phyloP scores from a whole-genome alignment of 2,888 invertebrate genomes.

The Petrophora chlorosata region DNA sequence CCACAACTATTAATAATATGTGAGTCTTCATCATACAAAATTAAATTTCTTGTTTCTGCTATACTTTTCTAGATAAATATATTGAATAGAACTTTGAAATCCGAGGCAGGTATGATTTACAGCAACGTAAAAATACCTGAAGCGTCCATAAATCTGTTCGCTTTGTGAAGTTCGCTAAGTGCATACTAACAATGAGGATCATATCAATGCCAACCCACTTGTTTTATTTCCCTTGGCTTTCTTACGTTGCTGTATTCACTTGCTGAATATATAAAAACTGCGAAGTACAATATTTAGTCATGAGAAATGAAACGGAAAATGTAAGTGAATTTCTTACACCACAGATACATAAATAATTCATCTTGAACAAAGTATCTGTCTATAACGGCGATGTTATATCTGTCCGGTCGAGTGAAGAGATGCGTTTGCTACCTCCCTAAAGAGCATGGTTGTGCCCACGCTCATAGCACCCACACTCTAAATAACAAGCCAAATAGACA shows the following conservation, averaged over 20 bases:
- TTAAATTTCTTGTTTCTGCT: no score
- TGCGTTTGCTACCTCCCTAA: slow-evolving; percentile 58
- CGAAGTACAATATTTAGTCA: neutral
- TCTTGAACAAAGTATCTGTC: neutral
- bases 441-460: slow-evolving; percentile 64
- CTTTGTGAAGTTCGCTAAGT: slow-evolving; percentile 42
- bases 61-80: neutral
- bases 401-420: slow-evolving; percentile 40
- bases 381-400: slow-evolving; percentile 8
- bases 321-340: neutral
- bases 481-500: slow-evolving; percentile 79
- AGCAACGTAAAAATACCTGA: slow-evolving; percentile 44
- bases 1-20: no score
- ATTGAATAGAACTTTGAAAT: slow-evolving; percentile 22
- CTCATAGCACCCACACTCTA: slow-evolving; percentile 79
- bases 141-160: slow-evolving; percentile 35
- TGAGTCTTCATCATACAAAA: no score
- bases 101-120: slow-evolving; percentile 47
- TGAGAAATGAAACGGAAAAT: neutral
- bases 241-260: slow-evolving; percentile 4
- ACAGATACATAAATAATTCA: neutral
- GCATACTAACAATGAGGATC: slow-evolving; percentile 42
- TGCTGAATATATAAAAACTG: slow-evolving; percentile 4
- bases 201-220: slow-evolving; percentile 37
- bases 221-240: slow-evolving; percentile 35